Evolutionary conservation across 2,113 vertebrate genomes (phyloP), one percentile per base, ranked within the genome.

Genomic region (Tinamus guttatus): DNA sequence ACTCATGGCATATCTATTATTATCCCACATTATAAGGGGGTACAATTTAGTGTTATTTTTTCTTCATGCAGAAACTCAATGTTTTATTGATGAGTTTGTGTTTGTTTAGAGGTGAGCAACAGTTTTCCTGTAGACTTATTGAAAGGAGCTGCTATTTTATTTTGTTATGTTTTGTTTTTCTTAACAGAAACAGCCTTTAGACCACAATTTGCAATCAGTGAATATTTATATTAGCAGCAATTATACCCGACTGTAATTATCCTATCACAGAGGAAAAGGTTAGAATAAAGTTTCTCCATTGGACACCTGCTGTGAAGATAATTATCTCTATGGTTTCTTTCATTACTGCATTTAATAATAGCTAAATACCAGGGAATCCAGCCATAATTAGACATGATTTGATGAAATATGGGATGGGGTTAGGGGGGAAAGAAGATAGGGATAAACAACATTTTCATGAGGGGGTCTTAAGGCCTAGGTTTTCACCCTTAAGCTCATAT

Each of bases 281-380:
- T 97, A 98, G 94, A 97, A 97, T 97, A 97, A 97, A 98, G 90
- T 95, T 97, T 97, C 85, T 97, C 96, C 96, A 98, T 93, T 97
- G 97, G 97, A 97, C 94, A 97, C 98, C 97, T 88, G 95, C 97
- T 98, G 98, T 93, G 98, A 95, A 91, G 96, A 98, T 98, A 98
- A 98, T 98, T 98, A 96, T 97, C 98, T 97, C 96, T 96, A 97
- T 96, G 97, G 87, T 87, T 98, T 98, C 96, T 97, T 98, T 98
- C 97, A 97, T 98, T 98, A 97, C 82, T 96, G 90, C 96, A 89
- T 98, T 98, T 97, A 98, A 97, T 98, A 98, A 98, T 75, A 98
- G 95, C 97, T 98, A 98, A 98, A 97, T 98, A 97, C 96, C 96
- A 97, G 95, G 90, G 95, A 97, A 97, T 97, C 82, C 84, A 96